Base-by-base conservation (phyloP, 2,888 invertebrate species). In the Oscheius sp. region DNA sequence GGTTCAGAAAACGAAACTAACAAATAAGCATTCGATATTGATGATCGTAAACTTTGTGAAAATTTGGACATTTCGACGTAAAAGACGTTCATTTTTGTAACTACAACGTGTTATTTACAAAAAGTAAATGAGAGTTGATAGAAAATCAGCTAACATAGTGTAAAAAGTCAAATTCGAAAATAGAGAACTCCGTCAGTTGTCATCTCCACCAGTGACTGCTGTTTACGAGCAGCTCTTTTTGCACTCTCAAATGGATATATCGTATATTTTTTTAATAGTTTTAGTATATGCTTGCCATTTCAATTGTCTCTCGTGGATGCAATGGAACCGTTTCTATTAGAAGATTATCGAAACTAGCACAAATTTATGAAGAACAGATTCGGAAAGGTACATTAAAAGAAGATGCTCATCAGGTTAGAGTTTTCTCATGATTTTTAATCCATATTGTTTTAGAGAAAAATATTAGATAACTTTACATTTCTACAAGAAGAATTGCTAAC, bases 381-480 rank as follows among this genome's bases (percentile, higher is more conserved):
- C 20, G 29, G n/a, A 8, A 25, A 5, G 37, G 37, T 15, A 50
- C 46, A 25, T 29, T 68, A 20, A 61, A 37, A 29, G 37, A 68
- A 25, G 68, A 68, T 39, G 50, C 29, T 2, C 48, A 61, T 46
- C 68, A 68, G 33, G 68, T 68, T 42, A 37, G 25, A 15, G 1
- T 10, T 1, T 17, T 65, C 31, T 15, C 6, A 29, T 2, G 15
- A 1, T 3, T 42, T 29, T 31, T 42, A 3, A 57, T 12, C n/a
- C 4, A 61, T 10, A 12, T 25, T 64, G 15, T 5, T 31, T n/a
- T 34, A 64, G 64, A 48, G 15, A 46, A 31, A 46, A 6, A 46
- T 64, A n/a, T 17, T 64, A 10, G 29, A 34, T 20, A 15, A 64
- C 20, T 64, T 64, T 46, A 29, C 29, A 12, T 34, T 20, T 12